Conservation (phyloP, 2,113 vertebrate genomes). For the Ptilonorhynchus violaceus region DNA sequence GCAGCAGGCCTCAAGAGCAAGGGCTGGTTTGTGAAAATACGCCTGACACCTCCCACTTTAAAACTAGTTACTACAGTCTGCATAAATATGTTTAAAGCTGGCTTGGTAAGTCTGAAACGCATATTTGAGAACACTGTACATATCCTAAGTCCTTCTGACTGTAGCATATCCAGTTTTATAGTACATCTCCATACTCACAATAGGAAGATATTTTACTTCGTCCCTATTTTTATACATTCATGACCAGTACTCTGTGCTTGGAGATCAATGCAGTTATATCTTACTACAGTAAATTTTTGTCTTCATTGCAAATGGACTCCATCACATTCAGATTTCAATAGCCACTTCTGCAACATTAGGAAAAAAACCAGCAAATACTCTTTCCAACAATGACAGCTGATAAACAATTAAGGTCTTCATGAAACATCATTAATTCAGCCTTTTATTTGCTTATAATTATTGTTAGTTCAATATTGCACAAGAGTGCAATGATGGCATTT, state of each 20-base stretch:
- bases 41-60: not conserved
- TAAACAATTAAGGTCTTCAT: not conserved
- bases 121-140: not conserved
- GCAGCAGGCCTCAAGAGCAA: not conserved
- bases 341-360: not conserved
- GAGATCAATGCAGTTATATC: not conserved
- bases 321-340: not conserved
- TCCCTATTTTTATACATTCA: not conserved
- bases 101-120: not conserved
- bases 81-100: not conserved
- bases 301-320: not conserved
- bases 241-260: not conserved
- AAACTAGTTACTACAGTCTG: not conserved
- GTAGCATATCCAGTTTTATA: not conserved
- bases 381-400: not conserved
- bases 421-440: not conserved
- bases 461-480: not conserved
- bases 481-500: not conserved
- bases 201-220: not conserved
- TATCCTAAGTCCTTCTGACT: not conserved
- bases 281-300: not conserved
- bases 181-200: not conserved
- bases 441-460: not conserved
- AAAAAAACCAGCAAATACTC: not conserved
- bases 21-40: not conserved